Conservation (phyloP, 2,113 vertebrate species). For the Montifringilla adamsi region DNA sequence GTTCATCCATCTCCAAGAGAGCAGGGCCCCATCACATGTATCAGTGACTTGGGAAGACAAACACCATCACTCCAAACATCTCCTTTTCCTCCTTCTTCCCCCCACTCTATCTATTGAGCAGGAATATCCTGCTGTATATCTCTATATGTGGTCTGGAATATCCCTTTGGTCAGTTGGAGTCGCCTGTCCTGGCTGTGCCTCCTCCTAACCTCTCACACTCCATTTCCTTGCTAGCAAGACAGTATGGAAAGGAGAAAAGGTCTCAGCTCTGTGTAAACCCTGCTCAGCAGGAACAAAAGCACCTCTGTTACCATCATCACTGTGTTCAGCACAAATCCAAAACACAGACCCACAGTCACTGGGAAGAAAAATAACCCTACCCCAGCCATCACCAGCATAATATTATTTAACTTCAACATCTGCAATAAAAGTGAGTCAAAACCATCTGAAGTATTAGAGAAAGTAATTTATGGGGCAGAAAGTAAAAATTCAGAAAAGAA, state of each 20-base stretch:
- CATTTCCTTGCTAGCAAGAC: background rate
- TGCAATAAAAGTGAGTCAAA: background rate
- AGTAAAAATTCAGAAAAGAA: background rate
- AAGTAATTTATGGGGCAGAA: conserved; percentile 6
- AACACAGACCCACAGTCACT: background rate
- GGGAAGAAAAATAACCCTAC: background rate
- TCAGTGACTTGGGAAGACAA: background rate
- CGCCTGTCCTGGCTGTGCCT: background rate
- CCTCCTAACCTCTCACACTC: background rate
- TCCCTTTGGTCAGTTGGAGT: background rate
- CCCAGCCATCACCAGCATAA: background rate
- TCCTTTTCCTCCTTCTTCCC: background rate
- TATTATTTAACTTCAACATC: conserved; percentile 15
- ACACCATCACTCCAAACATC: background rate
- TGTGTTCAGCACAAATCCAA: background rate
- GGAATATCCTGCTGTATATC: background rate
- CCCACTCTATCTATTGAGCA: background rate
- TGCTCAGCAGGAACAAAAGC: background rate
- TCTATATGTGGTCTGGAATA: background rate
- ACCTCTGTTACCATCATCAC: background rate
- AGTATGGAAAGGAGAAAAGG: background rate
- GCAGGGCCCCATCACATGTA: too few relatives aligned
- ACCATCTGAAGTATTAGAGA: background rate
- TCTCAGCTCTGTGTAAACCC: background rate
- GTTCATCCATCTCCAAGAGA: background rate